These are phyloP conservation scores for Xiphophorus hellerii DNA, from an alignment of 2,113 vertebrate species.

Conservation along the genomic window DNA sequence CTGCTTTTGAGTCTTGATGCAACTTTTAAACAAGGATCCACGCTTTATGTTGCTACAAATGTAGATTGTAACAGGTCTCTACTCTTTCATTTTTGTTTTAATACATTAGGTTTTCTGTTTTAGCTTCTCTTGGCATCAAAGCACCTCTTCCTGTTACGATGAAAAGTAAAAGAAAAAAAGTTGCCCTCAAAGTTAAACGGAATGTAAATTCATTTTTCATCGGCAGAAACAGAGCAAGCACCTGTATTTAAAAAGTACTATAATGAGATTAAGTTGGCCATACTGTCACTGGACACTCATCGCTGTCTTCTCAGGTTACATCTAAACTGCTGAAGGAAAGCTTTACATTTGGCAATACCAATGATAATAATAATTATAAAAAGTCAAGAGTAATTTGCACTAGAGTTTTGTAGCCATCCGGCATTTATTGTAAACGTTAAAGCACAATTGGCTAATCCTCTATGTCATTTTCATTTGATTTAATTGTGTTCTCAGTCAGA, in stretches of 20 bases:
- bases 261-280: constrained; percentile 62
- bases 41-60: background rate
- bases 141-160: background rate
- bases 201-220: background rate
- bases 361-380: no score
- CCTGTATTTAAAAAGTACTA: constrained; percentile 34
- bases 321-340: constrained; percentile 23
- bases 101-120: background rate
- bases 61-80: background rate
- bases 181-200: background rate
- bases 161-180: background rate
- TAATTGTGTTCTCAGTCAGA: constrained; percentile 57
- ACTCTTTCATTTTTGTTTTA: background rate
- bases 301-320: constrained; percentile 55
- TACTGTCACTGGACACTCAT: constrained; percentile 84
- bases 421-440: constrained; percentile 11
- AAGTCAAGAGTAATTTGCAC: background rate
- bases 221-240: constrained; percentile 26
- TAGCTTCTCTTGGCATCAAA: background rate
- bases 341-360: background rate
- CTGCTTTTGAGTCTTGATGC: constrained; percentile 9
- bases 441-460: constrained; percentile 7
- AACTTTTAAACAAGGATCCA: background rate
- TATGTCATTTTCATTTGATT: constrained; percentile 61
- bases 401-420: background rate